phyloP scores from a whole-genome alignment of 2,113 vertebrate genomes.

The Oriolus oriolus region DNA sequence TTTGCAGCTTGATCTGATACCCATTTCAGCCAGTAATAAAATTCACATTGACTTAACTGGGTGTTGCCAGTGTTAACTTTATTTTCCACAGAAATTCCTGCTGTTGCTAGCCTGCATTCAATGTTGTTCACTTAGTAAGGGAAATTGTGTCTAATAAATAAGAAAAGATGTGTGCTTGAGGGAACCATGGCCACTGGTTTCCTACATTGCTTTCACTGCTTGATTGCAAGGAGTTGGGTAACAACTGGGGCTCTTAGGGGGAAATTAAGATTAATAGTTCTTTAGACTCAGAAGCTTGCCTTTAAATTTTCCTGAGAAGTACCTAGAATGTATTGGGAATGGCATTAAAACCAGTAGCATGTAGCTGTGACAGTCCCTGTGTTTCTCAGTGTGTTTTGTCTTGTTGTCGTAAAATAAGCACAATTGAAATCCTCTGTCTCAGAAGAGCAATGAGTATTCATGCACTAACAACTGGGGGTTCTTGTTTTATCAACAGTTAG shows the following conservation, averaged over 20 bases:
- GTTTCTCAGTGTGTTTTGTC: not conserved
- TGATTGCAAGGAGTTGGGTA: not conserved
- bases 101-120: conserved; percentile 1
- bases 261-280: not conserved
- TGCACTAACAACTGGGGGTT: not conserved
- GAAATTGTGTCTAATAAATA: conserved; percentile 9
- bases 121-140: not conserved
- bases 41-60: not conserved
- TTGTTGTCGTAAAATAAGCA: not conserved
- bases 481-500: conserved; percentile 3
- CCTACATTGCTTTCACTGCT: not conserved
- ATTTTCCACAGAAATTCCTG: conserved; percentile 22
- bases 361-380: not conserved
- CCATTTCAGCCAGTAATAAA: not conserved
- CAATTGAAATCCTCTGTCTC: not conserved
- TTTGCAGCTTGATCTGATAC: not conserved
- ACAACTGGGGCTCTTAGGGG: not conserved
- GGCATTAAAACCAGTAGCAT: not conserved
- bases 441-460: not conserved
- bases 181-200: not conserved
- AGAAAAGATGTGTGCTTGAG: not conserved
- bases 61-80: conserved; percentile 19
- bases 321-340: not conserved
- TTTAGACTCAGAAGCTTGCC: not conserved
- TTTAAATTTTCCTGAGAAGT: not conserved